A percentile compares a stretch with the other conserved stretches of the same genome.
These are phyloP conservation scores for Pocota personata DNA, from an alignment of 2,888 invertebrate species.

Conservation along the genomic window DNA sequence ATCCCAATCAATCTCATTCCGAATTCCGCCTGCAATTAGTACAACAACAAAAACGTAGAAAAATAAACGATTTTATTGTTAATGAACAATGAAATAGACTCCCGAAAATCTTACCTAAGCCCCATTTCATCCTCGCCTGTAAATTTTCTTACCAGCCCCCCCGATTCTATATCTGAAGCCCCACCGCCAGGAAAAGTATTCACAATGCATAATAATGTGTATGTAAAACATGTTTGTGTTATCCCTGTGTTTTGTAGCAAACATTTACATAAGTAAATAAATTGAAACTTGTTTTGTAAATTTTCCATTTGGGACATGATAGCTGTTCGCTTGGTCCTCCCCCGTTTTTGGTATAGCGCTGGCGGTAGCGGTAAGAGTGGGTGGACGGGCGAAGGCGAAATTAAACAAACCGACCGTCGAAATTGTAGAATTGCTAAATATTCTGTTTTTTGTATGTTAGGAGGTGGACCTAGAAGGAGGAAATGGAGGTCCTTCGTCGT, in stretches of 20 bases:
- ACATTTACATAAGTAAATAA: conserved; percentile 73
- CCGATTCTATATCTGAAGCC: no score
- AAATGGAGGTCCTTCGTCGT: conserved; percentile 38
- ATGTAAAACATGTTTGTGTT: conserved; percentile 68
- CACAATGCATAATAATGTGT: conserved; percentile 66
- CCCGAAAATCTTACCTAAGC: conserved; percentile 39
- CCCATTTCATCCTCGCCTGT: not conserved
- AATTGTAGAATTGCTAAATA: conserved; percentile 70
- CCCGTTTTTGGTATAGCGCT: not conserved
- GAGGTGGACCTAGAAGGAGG: not conserved
- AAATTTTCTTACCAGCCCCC: not conserved
- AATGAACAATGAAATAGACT: conserved; percentile 64
- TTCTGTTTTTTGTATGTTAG: conserved; percentile 44
- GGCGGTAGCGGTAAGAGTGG: not conserved
- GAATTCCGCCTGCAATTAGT: conserved; percentile 51
- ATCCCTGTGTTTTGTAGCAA: conserved; percentile 68
- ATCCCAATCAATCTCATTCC: conserved; percentile 49
- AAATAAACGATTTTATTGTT: conserved; percentile 38
- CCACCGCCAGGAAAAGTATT: not conserved
- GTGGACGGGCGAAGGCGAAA: conserved; percentile 33
- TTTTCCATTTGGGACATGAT: conserved; percentile 70
- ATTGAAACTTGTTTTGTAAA: conserved; percentile 73
- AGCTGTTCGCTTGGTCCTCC: conserved; percentile 22
- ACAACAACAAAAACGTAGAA: conserved; percentile 10
- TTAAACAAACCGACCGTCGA: conserved; percentile 69